Evolutionary conservation across 2,113 vertebrate genomes (phyloP).

Genomic region (Sardina pilchardus): DNA sequence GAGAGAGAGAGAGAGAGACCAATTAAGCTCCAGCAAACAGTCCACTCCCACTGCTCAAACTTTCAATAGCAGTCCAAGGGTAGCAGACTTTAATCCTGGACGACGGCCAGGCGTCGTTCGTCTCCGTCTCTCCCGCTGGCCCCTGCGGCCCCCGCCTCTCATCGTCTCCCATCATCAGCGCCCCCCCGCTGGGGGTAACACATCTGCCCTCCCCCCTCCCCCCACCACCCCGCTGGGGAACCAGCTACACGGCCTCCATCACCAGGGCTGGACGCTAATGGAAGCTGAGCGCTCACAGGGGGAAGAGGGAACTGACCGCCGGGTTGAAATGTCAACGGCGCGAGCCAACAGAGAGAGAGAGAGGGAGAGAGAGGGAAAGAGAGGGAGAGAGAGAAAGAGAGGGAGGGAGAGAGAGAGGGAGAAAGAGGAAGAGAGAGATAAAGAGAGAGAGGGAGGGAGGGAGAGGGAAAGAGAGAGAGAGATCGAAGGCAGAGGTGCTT

Average conservation of each 20-base stretch:
- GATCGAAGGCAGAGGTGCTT: not conserved
- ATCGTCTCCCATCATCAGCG: not conserved
- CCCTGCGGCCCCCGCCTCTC: conserved; percentile 5
- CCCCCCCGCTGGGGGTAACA: not conserved
- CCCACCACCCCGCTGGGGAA: not conserved
- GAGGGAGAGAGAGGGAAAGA: not conserved
- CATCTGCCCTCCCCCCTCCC: not conserved
- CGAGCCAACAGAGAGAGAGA: not conserved
- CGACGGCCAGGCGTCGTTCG: not conserved
- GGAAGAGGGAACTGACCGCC: not conserved
- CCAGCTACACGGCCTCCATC: not conserved
- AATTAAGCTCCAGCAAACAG: conserved; percentile 13
- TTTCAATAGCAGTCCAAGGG: not conserved
- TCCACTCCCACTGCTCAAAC: conserved; percentile 1
- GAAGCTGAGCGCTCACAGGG: conserved; percentile 4
- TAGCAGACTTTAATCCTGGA: not conserved
- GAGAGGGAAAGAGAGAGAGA: no score
- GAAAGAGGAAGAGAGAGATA: not conserved
- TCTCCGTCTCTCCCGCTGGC: not conserved
- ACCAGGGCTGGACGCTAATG: not conserved
- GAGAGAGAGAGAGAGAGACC: not conserved
- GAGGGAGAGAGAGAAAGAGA: not conserved
- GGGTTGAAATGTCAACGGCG: not conserved
- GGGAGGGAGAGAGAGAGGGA: not conserved
- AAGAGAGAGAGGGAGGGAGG: no score